Evolutionary conservation across 2,888 invertebrate species (phyloP).

Genomic region (Himalopsyche japonica): DNA sequence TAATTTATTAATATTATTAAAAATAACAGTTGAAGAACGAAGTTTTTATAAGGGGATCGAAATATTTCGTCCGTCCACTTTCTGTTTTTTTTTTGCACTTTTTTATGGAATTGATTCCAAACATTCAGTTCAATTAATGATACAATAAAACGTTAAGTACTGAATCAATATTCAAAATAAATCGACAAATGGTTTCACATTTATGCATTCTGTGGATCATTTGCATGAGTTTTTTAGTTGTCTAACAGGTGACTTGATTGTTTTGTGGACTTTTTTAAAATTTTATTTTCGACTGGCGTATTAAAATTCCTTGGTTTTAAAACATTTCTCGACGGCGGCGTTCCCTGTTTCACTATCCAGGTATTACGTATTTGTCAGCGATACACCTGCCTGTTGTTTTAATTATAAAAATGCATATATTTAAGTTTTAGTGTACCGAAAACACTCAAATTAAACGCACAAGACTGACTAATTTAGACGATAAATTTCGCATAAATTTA

Average conservation of each 20-base stretch:
- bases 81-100: background rate
- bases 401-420: background rate
- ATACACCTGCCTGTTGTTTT: background rate
- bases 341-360: background rate
- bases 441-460: background rate
- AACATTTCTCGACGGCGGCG: background rate
- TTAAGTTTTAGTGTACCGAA: background rate
- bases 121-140: background rate
- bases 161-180: background rate
- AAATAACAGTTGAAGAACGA: no score
- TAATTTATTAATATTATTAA: no score
- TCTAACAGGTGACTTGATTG: background rate
- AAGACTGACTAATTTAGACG: background rate
- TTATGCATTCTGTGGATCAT: no score
- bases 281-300: constrained; percentile 8
- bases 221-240: background rate
- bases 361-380: background rate
- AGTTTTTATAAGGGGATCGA: background rate
- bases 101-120: background rate
- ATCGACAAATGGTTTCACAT: no score
- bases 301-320: constrained; percentile 24
- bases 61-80: background rate
- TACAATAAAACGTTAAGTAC: background rate
- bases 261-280: background rate
- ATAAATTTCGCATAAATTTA: no score